A percentile compares a stretch with the other conserved stretches of the same genome.
These are phyloP conservation scores for Lemur catta DNA, from an alignment of 2,797 vertebrate genomes.

Conservation along the genomic window DNA sequence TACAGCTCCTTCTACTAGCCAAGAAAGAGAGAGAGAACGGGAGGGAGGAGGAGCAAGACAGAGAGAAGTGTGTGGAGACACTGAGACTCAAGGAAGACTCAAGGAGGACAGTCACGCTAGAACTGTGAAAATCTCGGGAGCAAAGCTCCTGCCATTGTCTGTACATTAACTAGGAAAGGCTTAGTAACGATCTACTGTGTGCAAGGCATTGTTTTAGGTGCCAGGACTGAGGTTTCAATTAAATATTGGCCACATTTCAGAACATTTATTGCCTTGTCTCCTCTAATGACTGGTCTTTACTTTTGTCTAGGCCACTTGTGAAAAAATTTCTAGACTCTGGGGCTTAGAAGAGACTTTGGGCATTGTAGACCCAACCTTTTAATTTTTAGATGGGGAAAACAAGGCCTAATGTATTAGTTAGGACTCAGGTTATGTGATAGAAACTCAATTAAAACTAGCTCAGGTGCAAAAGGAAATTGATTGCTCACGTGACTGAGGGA, in stretches of 20 bases:
- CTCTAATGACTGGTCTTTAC: neutral
- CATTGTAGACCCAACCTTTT: neutral
- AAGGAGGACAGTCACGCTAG: neutral
- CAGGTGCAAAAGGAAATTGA: neutral
- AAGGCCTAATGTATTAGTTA: neutral
- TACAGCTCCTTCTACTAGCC: neutral
- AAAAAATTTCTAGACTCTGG: neutral
- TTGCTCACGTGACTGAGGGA: neutral
- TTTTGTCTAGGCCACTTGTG: neutral
- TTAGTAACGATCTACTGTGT: neutral
- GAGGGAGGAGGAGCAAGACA: neutral
- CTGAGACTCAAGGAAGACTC: neutral
- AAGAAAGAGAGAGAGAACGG: fast-evolving
- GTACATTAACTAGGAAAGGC: neutral
- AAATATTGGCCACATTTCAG: neutral
- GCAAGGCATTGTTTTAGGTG: neutral
- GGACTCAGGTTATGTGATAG: neutral
- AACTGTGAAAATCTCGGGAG: neutral
- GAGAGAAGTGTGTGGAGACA: neutral
- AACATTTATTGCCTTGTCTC: neutral
- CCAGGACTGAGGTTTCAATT: neutral
- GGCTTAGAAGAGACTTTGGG: neutral
- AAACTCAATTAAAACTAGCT: neutral
- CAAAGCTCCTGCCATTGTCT: neutral
- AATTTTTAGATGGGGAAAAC: neutral